Conservation (phyloP, 2,888 invertebrate species). For the Alentia gelatinosa region DNA sequence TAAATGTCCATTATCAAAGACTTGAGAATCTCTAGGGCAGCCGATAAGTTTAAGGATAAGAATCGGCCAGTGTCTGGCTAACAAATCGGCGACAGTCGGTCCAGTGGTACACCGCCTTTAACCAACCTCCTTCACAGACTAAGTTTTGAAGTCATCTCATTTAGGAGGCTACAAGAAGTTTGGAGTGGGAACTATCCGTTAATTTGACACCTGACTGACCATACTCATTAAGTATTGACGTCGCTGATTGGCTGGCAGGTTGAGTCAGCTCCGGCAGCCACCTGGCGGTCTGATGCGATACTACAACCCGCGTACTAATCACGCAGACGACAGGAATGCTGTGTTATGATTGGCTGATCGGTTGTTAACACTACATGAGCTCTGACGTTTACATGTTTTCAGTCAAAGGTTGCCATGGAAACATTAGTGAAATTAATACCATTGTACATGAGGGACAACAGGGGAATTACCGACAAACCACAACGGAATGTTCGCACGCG, state of each 20-base stretch:
- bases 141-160: too few species aligned
- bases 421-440: background rate
- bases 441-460: background rate
- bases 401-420: background rate
- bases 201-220: background rate
- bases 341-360: background rate
- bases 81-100: too few species aligned
- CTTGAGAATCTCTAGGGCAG: too few species aligned
- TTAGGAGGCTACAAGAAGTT: too few species aligned
- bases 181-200: background rate
- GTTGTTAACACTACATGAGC: background rate
- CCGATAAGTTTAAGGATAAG: too few species aligned
- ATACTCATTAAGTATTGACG: background rate
- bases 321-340: background rate
- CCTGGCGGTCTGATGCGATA: background rate
- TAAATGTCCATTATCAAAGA: too few species aligned
- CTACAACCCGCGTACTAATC: background rate
- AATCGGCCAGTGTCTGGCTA: too few species aligned
- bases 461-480: background rate
- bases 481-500: background rate
- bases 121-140: too few species aligned
- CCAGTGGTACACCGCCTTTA: too few species aligned
- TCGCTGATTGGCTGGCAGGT: background rate
- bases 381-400: background rate
- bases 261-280: background rate